Base-by-base conservation (phyloP, 2,888 invertebrate genomes). In the Aelia acuminata region DNA sequence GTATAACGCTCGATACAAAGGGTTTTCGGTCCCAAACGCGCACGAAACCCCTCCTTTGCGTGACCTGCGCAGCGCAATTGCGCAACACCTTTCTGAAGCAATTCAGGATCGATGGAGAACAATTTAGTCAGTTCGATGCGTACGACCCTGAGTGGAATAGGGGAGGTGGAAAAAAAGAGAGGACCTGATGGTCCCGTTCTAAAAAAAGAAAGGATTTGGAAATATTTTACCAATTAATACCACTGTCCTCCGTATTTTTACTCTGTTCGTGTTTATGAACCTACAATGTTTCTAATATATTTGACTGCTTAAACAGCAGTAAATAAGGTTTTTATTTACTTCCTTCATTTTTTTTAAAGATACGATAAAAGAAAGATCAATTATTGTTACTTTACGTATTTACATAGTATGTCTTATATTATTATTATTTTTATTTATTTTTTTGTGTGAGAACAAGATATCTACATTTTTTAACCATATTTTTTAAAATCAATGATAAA, bases 51-150 rank as follows among this genome's bases (percentile, higher is more conserved):
- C 84, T 84, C 49, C 84, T 50, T 84, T 84, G 49, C 84, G 49
- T 48, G 84, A 31, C 84, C 49, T 84, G 84, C 84, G 84, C 84
- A 49, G 84, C 84, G 48, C 84, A 84, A 84, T 80, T 39, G 80
- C 80, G 80, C 80, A 80, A 80, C 80, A 80, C 80, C n/a, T 80
- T 63, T 63, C 63, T 63, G 63, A 43, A 80, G 80, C 39, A 43
- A 80, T 80, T 43, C 39, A 43, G 39, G 80, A 80, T 80, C 80
- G 80, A 80, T 80, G 80, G 11, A 43, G 13, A 80, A 80, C 80
- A 43, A 80, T 80, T 80, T 43, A 43, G 11, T 22, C 80, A 39
- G 80, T 43, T 80, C 39, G 80, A 43, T 80, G 80, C 80, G 80
- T 43, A 43, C 80, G 39, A 11, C 22, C 80, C 80, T n/a, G 43